Base-by-base conservation (phyloP, 2,888 invertebrate species). In the Drosophila gaucha region DNA sequence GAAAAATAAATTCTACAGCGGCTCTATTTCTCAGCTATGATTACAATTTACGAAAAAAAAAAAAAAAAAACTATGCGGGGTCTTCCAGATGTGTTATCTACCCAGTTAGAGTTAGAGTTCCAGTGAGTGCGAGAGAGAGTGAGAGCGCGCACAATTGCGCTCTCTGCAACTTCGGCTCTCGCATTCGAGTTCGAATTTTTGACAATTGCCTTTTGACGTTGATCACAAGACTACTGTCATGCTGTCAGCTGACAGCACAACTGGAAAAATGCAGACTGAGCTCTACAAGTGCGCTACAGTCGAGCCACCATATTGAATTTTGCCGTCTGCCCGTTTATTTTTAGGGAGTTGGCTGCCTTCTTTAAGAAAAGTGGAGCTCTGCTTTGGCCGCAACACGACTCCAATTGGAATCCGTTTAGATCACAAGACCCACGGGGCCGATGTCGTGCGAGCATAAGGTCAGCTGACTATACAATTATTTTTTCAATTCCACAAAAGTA, bases 161-260 rank as follows among this genome's bases (percentile, higher is more conserved):
- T 18, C 44, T 57, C 50, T 26, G 60, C 14, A 51, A 35, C 58
- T 50, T 22, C 36, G 51, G 41, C 78, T 59, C 76, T 67, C 75
- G 9, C 49, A 60, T 86, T 88, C 88, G 86, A 85, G 56, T 71
- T 85, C 85, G 85, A 85, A 86, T 56, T 68, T 88, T 82, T 88
- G 87, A 87, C 89, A 87, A 78, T 75, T 78, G 62, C 59, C 43
- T 67, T 78, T 80, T 87, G 89, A 89, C 89, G 79, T 85, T 75
- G 89, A 89, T 89, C 89, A 82, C 78, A 79, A 82, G 89, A 89
- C 89, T 77, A 64, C 71, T 80, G 80, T 87, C 88, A 88, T 74
- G 79, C 64, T 66, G 89, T 88, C 88, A 88, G 89, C 88, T 88
- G 88, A 88, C 88, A 36, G 35, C 26, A 36, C 49, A 78, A 84